A percentile compares a stretch with the other conserved stretches of the same genome.
phyloP scores from a whole-genome alignment of 2,113 vertebrate genomes.

The Mesoclemmys tuberculata region DNA sequence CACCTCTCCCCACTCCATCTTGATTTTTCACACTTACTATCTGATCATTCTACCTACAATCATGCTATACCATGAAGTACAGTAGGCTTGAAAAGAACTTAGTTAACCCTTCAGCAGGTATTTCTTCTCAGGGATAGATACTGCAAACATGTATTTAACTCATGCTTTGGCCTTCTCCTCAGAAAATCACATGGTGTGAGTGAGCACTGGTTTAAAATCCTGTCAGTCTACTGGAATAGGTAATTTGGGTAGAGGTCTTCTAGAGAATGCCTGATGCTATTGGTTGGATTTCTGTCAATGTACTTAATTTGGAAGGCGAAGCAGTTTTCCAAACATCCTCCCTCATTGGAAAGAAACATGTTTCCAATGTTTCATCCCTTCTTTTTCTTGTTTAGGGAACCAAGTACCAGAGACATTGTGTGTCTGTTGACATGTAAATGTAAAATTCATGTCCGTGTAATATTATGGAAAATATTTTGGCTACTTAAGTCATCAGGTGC shows the following conservation, averaged over 20 bases:
- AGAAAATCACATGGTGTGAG: background rate
- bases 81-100: slow-evolving; percentile 29
- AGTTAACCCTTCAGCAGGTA: background rate
- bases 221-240: slow-evolving; percentile 28
- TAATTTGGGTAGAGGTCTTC: slow-evolving; percentile 3
- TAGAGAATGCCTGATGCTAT: background rate
- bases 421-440: no score
- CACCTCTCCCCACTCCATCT: no score
- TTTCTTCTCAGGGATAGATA: slow-evolving; percentile 10
- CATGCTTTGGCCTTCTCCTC: background rate
- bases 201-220: slow-evolving; percentile 2
- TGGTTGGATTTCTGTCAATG: background rate
- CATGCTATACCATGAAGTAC: slow-evolving; percentile 29
- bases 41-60: background rate
- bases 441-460: no score
- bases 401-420: no score
- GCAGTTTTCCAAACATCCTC: no score
- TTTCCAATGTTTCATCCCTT: no score
- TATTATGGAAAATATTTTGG: no score
- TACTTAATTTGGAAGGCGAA: no score
- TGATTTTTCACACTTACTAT: no score
- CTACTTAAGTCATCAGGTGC: no score
- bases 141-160: background rate
- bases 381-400: no score
- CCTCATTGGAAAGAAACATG: no score